Percentiles rank a stretch among this genome's conserved stretches.
phyloP scores from a whole-genome alignment of 1,140 invertebrate genomes.

The Zeugodacus cucurbitae region DNA sequence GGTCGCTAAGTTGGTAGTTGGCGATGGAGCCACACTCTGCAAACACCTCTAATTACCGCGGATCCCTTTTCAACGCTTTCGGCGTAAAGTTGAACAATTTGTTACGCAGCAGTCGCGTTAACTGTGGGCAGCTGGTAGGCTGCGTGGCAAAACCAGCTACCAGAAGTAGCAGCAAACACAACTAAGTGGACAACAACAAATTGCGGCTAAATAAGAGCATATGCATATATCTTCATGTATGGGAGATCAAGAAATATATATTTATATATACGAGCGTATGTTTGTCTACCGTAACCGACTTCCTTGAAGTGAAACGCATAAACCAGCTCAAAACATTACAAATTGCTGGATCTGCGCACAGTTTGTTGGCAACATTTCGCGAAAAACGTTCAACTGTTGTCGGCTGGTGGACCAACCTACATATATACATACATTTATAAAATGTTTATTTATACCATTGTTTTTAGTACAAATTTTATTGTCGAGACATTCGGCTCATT shows the following conservation, averaged over 20 bases:
- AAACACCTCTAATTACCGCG: slow-evolving; percentile 39
- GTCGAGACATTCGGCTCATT: not conserved
- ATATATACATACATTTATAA: not conserved
- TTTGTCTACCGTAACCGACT: not conserved
- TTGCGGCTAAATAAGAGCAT: not conserved
- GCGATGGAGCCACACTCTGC: not conserved
- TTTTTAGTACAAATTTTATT: slow-evolving; percentile 18
- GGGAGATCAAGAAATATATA: too few species aligned
- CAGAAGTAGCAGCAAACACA: not conserved
- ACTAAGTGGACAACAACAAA: not conserved
- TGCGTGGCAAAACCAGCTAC: slow-evolving; percentile 26
- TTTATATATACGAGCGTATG: not conserved
- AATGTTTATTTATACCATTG: slow-evolving; percentile 14
- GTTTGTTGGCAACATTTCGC: slow-evolving; percentile 15
- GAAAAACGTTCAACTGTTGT: slow-evolving; percentile 4
- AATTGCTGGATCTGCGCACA: slow-evolving; percentile 14
- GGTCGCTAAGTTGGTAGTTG: not conserved
- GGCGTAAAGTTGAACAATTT: not conserved
- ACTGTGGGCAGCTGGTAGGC: not conserved
- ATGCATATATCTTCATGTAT: not conserved
- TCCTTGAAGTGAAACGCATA: slow-evolving; percentile 32
- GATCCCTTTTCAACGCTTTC: slow-evolving; percentile 9
- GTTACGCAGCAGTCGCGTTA: slow-evolving; percentile 12
- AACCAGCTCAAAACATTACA: slow-evolving; percentile 23
- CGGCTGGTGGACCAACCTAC: not conserved